These are phyloP conservation scores for Crossaster papposus DNA, from an alignment of 53 echinoderm and acorn worm genomes.

Conservation along the genomic window DNA sequence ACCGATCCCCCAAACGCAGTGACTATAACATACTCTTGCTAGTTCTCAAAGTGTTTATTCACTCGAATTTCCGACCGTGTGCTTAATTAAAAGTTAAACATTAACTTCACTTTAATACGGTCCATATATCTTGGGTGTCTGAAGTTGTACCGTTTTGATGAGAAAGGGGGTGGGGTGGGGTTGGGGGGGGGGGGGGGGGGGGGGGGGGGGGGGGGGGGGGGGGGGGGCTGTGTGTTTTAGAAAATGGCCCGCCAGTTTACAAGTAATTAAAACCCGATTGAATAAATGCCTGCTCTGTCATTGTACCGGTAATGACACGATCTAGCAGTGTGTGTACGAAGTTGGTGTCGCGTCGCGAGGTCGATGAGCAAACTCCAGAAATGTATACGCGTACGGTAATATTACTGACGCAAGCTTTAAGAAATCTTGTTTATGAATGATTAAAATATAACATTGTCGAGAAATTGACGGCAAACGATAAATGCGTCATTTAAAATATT, in stretches of 20 bases:
- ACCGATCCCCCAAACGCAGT: background rate
- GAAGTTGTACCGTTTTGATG: background rate
- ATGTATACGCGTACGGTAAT: background rate
- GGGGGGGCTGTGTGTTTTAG: background rate
- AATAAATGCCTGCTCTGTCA: background rate
- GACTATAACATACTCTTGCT: background rate
- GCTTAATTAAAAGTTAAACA: conserved; percentile 22
- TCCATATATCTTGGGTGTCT: background rate
- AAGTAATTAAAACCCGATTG: background rate
- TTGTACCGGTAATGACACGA: background rate
- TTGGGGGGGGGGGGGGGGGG: too few relatives aligned
- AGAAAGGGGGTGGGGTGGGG: background rate
- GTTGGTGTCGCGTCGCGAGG: background rate
- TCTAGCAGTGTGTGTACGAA: background rate
- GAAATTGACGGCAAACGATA: too few relatives aligned
- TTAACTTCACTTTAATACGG: conserved; percentile 13
- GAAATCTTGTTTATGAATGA: background rate
- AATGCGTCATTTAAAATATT: too few relatives aligned
- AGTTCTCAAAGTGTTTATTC: conserved; percentile 3
- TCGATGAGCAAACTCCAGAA: background rate
- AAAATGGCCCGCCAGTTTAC: background rate
- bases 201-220: too few relatives aligned
- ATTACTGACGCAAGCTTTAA: background rate
- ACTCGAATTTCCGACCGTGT: conserved; percentile 22
- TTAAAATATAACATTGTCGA: background rate